These are phyloP conservation scores for Pyxicephalus adspersus DNA, from an alignment of 2,113 vertebrate genomes.

Conservation along the genomic window DNA sequence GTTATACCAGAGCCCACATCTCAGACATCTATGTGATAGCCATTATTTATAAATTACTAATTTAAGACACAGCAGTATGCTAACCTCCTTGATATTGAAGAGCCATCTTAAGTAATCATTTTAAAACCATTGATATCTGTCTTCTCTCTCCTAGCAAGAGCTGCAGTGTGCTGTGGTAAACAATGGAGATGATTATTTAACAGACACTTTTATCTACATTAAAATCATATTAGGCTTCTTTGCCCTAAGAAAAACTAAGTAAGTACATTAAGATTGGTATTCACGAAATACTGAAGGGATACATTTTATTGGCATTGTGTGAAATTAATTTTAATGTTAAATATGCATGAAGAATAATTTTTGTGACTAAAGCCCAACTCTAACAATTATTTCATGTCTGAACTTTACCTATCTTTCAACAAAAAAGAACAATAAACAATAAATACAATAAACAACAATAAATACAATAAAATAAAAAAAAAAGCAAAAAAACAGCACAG, in stretches of 20 bases:
- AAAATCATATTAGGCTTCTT: slow-evolving; percentile 17
- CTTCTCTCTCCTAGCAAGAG: slow-evolving; percentile 5
- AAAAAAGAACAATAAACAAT: too few relatives aligned
- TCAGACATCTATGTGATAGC: slow-evolving; percentile 69
- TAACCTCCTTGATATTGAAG: slow-evolving; percentile 30
- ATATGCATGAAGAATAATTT: not conserved
- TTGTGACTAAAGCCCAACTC: not conserved
- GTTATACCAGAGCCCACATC: slow-evolving; percentile 65
- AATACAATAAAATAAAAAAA: too few relatives aligned
- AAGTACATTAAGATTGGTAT: not conserved
- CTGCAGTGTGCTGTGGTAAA: slow-evolving; percentile 21
- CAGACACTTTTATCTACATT: slow-evolving; percentile 23
- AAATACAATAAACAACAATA: too few relatives aligned
- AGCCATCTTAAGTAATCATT: slow-evolving; percentile 24
- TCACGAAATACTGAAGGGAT: slow-evolving; percentile 1
- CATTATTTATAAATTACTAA: slow-evolving; percentile 66
- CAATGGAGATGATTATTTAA: slow-evolving; percentile 32
- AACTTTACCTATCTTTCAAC: too few relatives aligned
- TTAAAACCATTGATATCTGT: slow-evolving; percentile 10
- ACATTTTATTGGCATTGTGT: slow-evolving; percentile 16
- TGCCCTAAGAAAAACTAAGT: not conserved
- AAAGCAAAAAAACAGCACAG: too few relatives aligned
- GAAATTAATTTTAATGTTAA: slow-evolving; percentile 4
- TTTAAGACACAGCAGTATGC: slow-evolving; percentile 35
- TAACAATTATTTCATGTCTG: too few relatives aligned